Base-by-base conservation (phyloP, 2,888 invertebrate species). In the Ptilodon capucinus region DNA sequence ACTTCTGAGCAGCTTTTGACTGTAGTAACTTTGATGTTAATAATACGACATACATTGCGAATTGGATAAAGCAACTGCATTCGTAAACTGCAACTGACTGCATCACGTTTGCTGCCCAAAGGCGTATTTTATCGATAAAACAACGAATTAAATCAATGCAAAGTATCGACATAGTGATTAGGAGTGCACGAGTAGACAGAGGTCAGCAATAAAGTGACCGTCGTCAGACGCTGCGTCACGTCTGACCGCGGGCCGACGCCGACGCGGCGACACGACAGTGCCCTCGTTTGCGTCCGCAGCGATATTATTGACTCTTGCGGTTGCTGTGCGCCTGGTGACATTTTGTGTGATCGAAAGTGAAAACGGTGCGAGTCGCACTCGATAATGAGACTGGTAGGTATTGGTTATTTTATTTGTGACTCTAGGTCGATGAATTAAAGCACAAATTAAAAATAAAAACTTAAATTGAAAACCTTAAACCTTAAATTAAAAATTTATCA, bases 181-280 rank as follows among this genome's bases (percentile, higher is more conserved):
- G 88, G 86, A 83, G 76, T 69, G 68, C 75, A 87, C 76, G 69
- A 67, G 74, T 76, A 88, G 90, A 88, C 89, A 79, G 81, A 86
- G 89, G 89, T 90, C 90, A 91, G 90, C 91, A 91, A 90, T 90
- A 91, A 88, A 87, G 79, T 83, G 86, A 89, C 90, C 90, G 82
- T 86, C 89, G 89, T 91, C 90, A 89, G 78, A 54, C 70, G 80
- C 81, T 74, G 79, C 84, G 86, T 86, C 89, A 86, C 84, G 84
- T 86, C 85, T 76, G 79, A 77, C 82, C 83, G 75, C 79, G 71
- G 46, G 49, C 40, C 57, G 52, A 48, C 54, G 50, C 51, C 54
- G 51, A 44, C 57, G 54, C 68, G 68, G 63, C 69, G 55, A 48
- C 48, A 50, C 57, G 60, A 60, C 57, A 60, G 44, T 60, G 65